Base-by-base conservation (phyloP, 1,140 invertebrate genomes). In the Eriosoma lanigerum region DNA sequence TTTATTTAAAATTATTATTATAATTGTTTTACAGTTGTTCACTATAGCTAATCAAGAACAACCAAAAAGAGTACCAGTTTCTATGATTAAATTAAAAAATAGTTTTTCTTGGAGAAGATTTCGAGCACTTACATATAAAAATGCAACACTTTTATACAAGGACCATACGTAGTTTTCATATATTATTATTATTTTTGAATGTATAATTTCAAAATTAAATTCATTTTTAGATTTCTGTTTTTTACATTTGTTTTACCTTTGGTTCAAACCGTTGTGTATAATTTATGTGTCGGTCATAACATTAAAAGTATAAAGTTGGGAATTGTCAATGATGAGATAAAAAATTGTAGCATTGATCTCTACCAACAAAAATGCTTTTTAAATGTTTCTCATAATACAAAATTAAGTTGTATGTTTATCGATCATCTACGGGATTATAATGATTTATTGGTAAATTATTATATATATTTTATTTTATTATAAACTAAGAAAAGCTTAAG, bases 181-280 rank as follows among this genome's bases (percentile, higher is more conserved):
- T 13, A 13, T 52, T 5, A 0, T 19, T 29, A 21, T 12, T 29
- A 52, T 52, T 32, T n/a, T n/a, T n/a, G n/a, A n/a, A n/a, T n/a
- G n/a, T n/a, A n/a, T n/a, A n/a, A 26, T 50, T 72, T 29, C 0
- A 73, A 21, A 8, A 32, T 32, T 56, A 8, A 56, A 4, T 38
- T 56, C 44, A 4, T 68, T 48, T 87, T 54, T 84, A 94, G 93
- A 10, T 89, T 96, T 76, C 91, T 96, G 88, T 84, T 93, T 29
- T 98, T 98, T 86, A 93, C 97, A 83, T 92, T 97, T 81, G 91
- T 94, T 32, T 87, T 98, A 66, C 96, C 96, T 0, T 90, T 95
- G 0, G 90, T 94, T 48, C 95, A 98, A 88, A 96, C 97, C 81
- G 89, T 96, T 32, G 87, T 98, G 13, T 98, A 98, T 87, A 98